Percentiles rank a stretch among this genome's conserved stretches.
Evolutionary conservation across 23 tunicate genomes (phyloP).

Genomic region (Trididemnum nubilum): DNA sequence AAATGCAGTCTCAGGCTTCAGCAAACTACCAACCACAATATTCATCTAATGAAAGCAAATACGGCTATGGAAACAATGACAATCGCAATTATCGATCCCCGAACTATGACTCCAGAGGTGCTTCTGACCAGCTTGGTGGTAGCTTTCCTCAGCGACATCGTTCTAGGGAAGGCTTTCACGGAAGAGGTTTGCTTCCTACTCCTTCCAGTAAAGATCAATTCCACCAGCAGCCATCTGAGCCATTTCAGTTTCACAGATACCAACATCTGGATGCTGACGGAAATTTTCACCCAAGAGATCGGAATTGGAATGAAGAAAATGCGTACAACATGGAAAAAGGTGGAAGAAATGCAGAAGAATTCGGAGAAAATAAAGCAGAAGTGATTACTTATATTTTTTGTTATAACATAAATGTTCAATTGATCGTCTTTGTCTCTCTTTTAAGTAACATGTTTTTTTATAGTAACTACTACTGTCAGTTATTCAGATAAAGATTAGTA

Average conservation of each 20-base stretch:
- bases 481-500: neutral
- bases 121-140: neutral
- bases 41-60: neutral
- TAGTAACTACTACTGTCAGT: neutral
- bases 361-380: no score
- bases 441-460: no score
- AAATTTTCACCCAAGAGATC: neutral
- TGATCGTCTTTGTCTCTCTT: no score
- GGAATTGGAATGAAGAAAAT: neutral
- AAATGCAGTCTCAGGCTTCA: neutral
- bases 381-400: no score
- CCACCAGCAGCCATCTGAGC: neutral
- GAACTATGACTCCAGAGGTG: neutral
- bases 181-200: slow-evolving; percentile 9
- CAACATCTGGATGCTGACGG: neutral
- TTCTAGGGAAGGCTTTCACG: neutral
- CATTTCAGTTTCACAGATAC: neutral
- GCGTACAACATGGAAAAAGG: neutral
- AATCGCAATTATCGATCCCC: neutral
- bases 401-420: no score
- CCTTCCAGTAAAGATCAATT: slow-evolving; percentile 10
- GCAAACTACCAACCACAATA: neutral
- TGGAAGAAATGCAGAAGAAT: neutral
- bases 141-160: neutral
- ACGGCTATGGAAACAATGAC: neutral